Evolutionary conservation across 2,797 vertebrate genomes (phyloP), one percentile per base, ranked within the genome.

Genomic region (Emys orbicularis): DNA sequence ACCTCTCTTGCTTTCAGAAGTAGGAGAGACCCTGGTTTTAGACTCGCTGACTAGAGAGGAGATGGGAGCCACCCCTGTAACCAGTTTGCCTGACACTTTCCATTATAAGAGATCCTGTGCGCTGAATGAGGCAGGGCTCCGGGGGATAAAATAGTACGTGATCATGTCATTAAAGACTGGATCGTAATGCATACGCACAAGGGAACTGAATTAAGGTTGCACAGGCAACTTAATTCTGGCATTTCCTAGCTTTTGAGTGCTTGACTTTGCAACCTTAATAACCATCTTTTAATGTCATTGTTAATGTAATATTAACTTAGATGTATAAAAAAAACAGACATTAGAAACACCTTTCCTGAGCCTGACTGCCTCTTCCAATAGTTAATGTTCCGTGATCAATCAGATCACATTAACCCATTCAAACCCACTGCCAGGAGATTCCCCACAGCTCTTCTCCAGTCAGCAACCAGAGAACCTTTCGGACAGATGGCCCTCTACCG

Each of bases 121-220:
- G 19, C 21, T 37, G 65, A 41, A 72, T 21, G 65, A 37, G 5
- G n/a, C 18, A 41, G 65, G 65, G 19, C 5, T 21, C n/a, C 65
- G 10, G n/a, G n/a, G 9, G 18, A 72, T 72, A 21, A 37, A 21
- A 11, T 21, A 21, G 65, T 12, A 16, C 19, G 2, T 72, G 61
- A 37, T 72, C 4, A 19, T 9, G 65, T 41, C 19, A 72, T 72
- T 41, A 23, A 72, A 37, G n/a, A 37, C 19, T 41, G 65, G 12
- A 21, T 11, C 1, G 5, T 23, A 72, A 72, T 5, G n/a, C 10
- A 3, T 23, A 37, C 3, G 5, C n/a, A 12, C 18, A 5, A 72
- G 9, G 19, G n/a, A 19, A 21, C 19, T 41, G n/a, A 37, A 68
- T 37, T 68, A 68, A 68, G 34, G 19, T 9, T 68, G 34, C n/a